Conservation (phyloP, 2,888 invertebrate species). For the Zygaena filipendulae region DNA sequence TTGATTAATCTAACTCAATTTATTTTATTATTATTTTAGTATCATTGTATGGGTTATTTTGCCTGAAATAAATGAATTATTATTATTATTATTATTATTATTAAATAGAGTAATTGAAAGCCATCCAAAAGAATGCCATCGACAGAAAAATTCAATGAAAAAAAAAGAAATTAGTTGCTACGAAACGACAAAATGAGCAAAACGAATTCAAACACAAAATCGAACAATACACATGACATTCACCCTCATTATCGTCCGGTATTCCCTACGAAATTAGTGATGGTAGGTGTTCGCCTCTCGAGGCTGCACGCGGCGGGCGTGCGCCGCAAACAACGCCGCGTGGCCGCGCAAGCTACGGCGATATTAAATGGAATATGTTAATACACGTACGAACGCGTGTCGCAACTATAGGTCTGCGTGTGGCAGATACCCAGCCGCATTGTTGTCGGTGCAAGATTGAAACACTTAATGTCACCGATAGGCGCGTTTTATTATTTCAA, state of each 20-base stretch:
- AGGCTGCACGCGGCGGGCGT: slow-evolving; percentile 33
- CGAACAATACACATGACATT: slow-evolving; percentile 20
- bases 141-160: no score
- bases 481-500: no score
- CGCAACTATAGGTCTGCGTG: slow-evolving; percentile 18
- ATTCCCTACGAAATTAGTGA: slow-evolving; percentile 28
- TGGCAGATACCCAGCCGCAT: slow-evolving; percentile 28
- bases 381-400: slow-evolving; percentile 19
- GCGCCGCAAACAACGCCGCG: slow-evolving; percentile 41
- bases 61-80: no score
- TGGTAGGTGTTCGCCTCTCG: slow-evolving; percentile 31
- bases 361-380: slow-evolving; percentile 56
- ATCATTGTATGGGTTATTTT: no score
- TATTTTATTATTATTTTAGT: no score
- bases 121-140: no score
- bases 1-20: no score
- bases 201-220: slow-evolving; percentile 24
- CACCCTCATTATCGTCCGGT: slow-evolving; percentile 22
- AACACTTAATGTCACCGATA: slow-evolving; percentile 46
- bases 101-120: neutral
- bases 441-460: slow-evolving; percentile 42
- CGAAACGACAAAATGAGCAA: slow-evolving; percentile 47
- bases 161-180: no score
- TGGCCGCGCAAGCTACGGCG: slow-evolving; percentile 35
- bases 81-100: no score